Base-by-base conservation (phyloP, 2,888 invertebrate genomes). In the Macaria notata region DNA sequence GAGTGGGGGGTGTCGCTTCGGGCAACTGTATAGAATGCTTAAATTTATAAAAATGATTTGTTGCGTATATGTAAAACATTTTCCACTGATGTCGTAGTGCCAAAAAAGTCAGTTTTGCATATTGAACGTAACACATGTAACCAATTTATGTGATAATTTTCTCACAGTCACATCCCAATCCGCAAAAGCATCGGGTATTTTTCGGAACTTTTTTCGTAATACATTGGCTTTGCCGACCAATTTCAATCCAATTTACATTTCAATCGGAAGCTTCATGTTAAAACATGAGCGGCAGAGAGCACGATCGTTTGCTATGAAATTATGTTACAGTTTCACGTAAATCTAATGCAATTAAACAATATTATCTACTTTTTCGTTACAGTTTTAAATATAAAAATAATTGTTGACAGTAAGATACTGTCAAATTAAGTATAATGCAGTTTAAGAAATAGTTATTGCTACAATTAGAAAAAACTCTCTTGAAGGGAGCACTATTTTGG, bases 181-280 rank as follows among this genome's bases (percentile, higher is more conserved):
- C 74, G 71, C 73, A 68, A 76, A 78, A 75, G 69, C 74, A 72
- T 72, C 69, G 70, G 65, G 62, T 64, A 81, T 81, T 19, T 76
- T 71, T 70, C 62, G 68, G 66, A 75, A 54, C 54, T 51, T 59
- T 59, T 81, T 79, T 77, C 69, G 73, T 78, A 78, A 80, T 79
- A 77, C 78, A 73, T 78, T 78, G 82, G 81, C 81, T 81, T 82
- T 83, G 80, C 79, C 78, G 81, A 81, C 84, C 85, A 84, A 83
- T 84, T 85, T 81, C 78, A 80, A 83, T 81, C 79, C 83, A 85
- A 86, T 86, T 86, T 85, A 85, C 85, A 85, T 86, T 86, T 85
- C 85, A 86, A 85, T 85, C 85, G 82, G 68, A 70, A 75, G 80
- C 70, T 84, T 85, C 85, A 85, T 85, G 85, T 81, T 83, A 85